phyloP scores from a whole-genome alignment of 23 tunicate species.

The Ascidia mentula region DNA sequence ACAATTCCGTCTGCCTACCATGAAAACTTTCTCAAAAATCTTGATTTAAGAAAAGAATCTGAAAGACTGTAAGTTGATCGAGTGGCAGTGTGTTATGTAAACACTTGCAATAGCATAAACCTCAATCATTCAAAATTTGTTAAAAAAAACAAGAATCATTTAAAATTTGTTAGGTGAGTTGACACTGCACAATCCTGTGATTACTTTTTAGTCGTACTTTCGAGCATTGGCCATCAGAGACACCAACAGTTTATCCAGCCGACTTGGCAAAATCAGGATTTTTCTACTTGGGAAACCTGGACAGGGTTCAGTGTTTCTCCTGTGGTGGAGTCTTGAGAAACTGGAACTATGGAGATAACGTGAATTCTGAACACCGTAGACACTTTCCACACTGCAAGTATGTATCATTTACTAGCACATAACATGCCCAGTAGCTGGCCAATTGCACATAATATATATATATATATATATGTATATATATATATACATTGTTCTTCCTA shows the following conservation, averaged over 20 bases:
- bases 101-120: neutral
- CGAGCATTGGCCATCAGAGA: conserved; percentile 35
- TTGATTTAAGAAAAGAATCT: conserved; percentile 19
- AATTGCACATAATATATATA: no score
- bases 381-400: conserved; percentile 57
- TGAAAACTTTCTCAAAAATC: conserved; percentile 14
- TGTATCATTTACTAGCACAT: neutral
- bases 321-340: conserved; percentile 70
- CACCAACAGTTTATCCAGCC: conserved; percentile 41
- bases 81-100: no score
- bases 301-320: conserved; percentile 68
- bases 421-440: no score
- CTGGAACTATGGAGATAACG: conserved; percentile 62
- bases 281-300: conserved; percentile 68
- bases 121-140: neutral
- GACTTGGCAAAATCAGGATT: conserved; percentile 73
- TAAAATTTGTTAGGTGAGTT: neutral
- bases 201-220: conserved; percentile 19
- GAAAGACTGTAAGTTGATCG: conserved; percentile 24
- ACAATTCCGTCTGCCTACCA: conserved; percentile 18
- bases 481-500: no score
- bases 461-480: no score
- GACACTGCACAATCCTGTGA: neutral
- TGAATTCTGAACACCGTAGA: conserved; percentile 40
- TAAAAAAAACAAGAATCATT: neutral